phyloP scores from a whole-genome alignment of 1,140 invertebrate species.

The Cydia amplana region DNA sequence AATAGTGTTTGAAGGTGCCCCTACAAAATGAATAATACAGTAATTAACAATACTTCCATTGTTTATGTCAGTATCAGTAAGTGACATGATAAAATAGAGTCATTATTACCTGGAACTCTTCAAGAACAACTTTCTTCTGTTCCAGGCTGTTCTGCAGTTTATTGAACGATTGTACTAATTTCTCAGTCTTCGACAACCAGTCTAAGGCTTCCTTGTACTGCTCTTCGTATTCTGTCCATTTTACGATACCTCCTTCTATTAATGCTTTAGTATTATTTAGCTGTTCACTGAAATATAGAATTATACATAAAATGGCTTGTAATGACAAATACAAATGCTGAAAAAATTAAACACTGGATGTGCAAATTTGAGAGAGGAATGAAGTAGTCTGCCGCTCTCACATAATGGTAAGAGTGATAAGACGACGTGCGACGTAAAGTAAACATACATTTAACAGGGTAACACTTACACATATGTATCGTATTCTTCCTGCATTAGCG shows the following conservation, averaged over 20 bases:
- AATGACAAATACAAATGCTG: neutral
- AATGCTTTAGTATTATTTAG: conserved; percentile 89
- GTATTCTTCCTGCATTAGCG: conserved; percentile 92
- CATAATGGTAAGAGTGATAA: no score
- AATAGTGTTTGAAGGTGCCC: conserved; percentile 93
- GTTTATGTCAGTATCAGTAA: neutral
- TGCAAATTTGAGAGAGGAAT: no score
- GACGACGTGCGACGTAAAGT: no score
- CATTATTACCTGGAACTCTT: conserved; percentile 88
- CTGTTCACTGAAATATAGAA: conserved; percentile 80
- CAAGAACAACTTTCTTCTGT: conserved; percentile 92
- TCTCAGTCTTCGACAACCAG: conserved; percentile 94
- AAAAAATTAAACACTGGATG: neutral
- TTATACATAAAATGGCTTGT: conserved; percentile 13
- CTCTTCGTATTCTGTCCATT: conserved; percentile 97
- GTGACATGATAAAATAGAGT: conserved; percentile 15
- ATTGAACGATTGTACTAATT: conserved; percentile 92
- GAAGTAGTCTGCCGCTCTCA: no score
- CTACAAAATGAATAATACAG: conserved; percentile 51
- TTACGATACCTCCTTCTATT: conserved; percentile 93
- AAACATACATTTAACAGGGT: conserved; percentile 1
- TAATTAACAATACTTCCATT: neutral
- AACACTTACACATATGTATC: conserved; percentile 88
- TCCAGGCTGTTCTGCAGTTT: conserved; percentile 94
- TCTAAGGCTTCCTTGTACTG: conserved; percentile 93